These are phyloP conservation scores for Daphoenositta chrysoptera DNA, from an alignment of 2,113 vertebrate genomes.

Conservation along the genomic window DNA sequence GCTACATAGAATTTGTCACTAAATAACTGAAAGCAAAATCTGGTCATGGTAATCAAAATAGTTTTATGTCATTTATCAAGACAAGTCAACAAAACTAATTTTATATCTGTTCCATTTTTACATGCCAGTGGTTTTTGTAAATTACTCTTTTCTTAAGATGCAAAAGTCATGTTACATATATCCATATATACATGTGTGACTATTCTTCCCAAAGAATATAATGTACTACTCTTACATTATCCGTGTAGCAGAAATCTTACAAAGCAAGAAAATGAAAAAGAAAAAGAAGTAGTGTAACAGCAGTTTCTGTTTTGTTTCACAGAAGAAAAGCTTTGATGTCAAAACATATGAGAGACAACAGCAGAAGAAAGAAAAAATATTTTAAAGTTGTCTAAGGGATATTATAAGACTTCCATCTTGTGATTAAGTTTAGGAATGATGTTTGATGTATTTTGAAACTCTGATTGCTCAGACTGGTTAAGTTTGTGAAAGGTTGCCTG, in stretches of 20 bases:
- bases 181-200: not conserved
- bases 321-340: not conserved
- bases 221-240: not conserved
- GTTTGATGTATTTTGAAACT: conserved; percentile 17
- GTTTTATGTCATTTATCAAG: not conserved
- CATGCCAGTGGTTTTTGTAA: not conserved
- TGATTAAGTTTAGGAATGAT: conserved; percentile 1
- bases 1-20: not conserved
- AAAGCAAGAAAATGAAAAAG: not conserved
- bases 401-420: not conserved
- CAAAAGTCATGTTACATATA: not conserved
- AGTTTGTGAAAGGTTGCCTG: conserved; percentile 35
- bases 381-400: not conserved
- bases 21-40: not conserved
- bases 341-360: not conserved
- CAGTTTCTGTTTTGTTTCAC: not conserved
- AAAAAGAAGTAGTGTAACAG: not conserved
- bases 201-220: not conserved
- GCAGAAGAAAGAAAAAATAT: not conserved
- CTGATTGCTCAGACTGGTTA: not conserved
- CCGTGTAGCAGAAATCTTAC: not conserved
- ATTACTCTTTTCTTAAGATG: not conserved
- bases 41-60: not conserved
- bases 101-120: not conserved
- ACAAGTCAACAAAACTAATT: not conserved